phyloP scores from a whole-genome alignment of 2,888 invertebrate genomes.

The Altica lythri region DNA sequence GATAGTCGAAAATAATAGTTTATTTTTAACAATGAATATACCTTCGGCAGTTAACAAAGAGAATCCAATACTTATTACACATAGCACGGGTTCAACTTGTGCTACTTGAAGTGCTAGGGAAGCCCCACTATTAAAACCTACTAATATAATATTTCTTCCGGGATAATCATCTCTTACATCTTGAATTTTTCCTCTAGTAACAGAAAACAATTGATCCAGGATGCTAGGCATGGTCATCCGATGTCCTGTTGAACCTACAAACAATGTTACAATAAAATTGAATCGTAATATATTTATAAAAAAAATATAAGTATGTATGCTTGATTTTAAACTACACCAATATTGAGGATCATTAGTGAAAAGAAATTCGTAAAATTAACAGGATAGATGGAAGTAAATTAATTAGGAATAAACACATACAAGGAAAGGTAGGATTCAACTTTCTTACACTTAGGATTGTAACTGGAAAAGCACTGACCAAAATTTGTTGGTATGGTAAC shows the following conservation, averaged over 20 bases:
- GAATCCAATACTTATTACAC: conserved; percentile 79
- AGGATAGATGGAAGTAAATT: background rate
- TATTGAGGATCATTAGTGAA: too few relatives aligned
- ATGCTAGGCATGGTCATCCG: conserved; percentile 61
- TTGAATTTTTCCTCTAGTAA: conserved; percentile 72
- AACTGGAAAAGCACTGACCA: conserved; percentile 47
- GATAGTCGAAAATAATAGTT: background rate
- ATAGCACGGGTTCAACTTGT: conserved; percentile 71
- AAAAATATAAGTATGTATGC: too few relatives aligned
- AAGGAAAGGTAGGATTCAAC: conserved; percentile 4
- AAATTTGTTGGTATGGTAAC: conserved; percentile 65
- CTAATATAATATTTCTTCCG: conserved; percentile 72
- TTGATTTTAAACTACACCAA: too few relatives aligned
- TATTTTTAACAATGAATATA: conserved; percentile 16
- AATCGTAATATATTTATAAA: too few relatives aligned
- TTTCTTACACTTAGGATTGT: conserved; percentile 18
- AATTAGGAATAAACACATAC: background rate
- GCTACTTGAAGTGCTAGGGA: conserved; percentile 76
- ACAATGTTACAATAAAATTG: too few relatives aligned
- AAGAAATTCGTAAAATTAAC: too few relatives aligned
- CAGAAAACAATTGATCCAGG: conserved; percentile 67
- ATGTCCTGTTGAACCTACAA: conserved; percentile 43
- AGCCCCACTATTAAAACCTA: conserved; percentile 79
- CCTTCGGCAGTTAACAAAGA: conserved; percentile 76
- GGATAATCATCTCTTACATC: conserved; percentile 71